phyloP scores from a whole-genome alignment of 1,140 invertebrate genomes.

The Lethrus apterus region DNA sequence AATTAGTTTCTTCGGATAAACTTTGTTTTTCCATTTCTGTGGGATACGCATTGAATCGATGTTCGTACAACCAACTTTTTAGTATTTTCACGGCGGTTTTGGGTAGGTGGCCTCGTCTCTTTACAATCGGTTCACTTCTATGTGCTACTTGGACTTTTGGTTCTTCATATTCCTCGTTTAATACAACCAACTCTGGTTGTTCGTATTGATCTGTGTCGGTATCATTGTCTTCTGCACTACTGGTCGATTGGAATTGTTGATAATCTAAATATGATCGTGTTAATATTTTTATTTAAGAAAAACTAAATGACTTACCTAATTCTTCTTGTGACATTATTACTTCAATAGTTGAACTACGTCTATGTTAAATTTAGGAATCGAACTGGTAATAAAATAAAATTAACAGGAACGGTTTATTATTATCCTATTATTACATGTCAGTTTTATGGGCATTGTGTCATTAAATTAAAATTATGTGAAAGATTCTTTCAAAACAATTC shows the following conservation, averaged over 20 bases:
- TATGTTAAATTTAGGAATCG: too few species aligned
- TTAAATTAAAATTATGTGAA: too few species aligned
- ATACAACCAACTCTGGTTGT: constrained; percentile 19
- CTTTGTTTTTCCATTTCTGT: constrained; percentile 86
- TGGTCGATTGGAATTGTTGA: constrained; percentile 30
- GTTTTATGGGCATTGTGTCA: too few species aligned
- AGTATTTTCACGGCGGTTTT: constrained; percentile 88
- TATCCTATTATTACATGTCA: too few species aligned
- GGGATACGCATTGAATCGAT: constrained; percentile 92
- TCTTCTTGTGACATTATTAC: constrained; percentile 17
- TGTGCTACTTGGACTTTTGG: constrained; percentile 6
- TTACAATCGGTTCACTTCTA: constrained; percentile 38
- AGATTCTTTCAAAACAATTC: too few species aligned
- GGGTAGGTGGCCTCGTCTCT: constrained; percentile 84
- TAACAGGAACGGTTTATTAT: too few species aligned
- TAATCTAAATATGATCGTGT: constrained; percentile 20
- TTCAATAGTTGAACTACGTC: too few species aligned
- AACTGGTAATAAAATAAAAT: too few species aligned
- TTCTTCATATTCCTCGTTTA: constrained; percentile 14
- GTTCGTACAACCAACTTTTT: constrained; percentile 87
- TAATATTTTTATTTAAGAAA: neutral
- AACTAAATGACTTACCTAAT: constrained; percentile 15
- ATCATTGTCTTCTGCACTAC: constrained; percentile 37
- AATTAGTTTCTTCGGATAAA: constrained; percentile 76
- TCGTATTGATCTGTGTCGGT: constrained; percentile 33